Base-by-base conservation (phyloP, 2,888 invertebrate species). In the Bombyx huttoni region DNA sequence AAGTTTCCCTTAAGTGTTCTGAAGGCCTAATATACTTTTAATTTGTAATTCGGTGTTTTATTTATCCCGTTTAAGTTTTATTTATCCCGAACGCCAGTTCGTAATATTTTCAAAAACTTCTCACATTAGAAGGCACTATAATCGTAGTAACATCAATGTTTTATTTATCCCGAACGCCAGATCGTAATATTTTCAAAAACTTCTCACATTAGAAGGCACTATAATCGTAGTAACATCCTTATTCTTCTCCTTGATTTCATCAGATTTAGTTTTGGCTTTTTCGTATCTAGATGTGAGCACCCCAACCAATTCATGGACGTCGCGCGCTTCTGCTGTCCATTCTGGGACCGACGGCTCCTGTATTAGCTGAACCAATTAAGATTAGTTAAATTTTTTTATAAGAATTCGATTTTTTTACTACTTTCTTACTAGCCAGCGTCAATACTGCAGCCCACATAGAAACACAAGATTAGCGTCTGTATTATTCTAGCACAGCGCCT, bases 251-350 rank as follows among this genome's bases (percentile, higher is more conserved):
- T 72, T 68, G 34, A 82, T 76, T 14, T 84, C 75, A 0, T 75
- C 81, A 0, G 83, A 73, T 54, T 75, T 67, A 0, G 67, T 64
- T n/a, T 81, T 66, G 0, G 85, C 84, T 24, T 68, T 73, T 49
- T 75, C 79, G 56, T 81, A 89, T 47, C 87, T 81, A 5, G 73
- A 67, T 0, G 75, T 73, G 0, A 91, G 70, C 10, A 89, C 77
- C 12, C 68, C 62, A 9, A 90, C 62, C 7, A 90, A 63, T 46
- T 87, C 75, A 10, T 84, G 75, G 0, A 90, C 78, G 56, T 89
- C 87, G 0, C 86, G 69, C 0, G 83, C 76, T 56, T 89, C 81
- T 0, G 84, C 83, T 6, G 86, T 81, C 78, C 89, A 87, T 49
- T 88, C 86, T 0, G 89, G 86, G 52, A 87, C 72, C 1, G 73